phyloP scores from a whole-genome alignment of 2,888 invertebrate species.

The Celastrina argiolus region DNA sequence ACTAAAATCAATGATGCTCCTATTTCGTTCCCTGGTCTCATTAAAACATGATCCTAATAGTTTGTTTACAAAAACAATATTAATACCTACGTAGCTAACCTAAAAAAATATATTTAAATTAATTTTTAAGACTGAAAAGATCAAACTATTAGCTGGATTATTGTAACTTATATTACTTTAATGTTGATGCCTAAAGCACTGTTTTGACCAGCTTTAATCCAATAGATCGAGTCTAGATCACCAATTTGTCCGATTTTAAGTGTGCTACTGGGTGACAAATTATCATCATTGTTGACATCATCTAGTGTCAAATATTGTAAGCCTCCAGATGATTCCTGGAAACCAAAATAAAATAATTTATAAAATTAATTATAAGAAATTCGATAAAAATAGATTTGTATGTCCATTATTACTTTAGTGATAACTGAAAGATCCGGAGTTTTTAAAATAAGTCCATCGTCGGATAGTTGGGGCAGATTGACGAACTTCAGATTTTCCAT shows the following conservation, averaged over 20 bases:
- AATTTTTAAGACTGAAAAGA: too few relatives aligned
- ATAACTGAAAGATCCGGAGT: background rate
- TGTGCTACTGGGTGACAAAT: background rate
- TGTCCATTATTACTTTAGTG: background rate
- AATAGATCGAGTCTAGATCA: background rate
- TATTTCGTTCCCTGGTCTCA: background rate
- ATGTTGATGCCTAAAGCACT: background rate
- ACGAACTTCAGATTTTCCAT: background rate
- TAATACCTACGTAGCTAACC: conserved; percentile 6
- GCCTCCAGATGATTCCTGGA: background rate
- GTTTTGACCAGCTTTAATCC: background rate
- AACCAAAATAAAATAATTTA: background rate
- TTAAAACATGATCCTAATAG: background rate
- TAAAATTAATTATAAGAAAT: background rate
- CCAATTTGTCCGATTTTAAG: background rate
- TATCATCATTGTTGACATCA: background rate
- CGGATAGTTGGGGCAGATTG: background rate
- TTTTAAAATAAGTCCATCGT: background rate
- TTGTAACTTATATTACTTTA: conserved; percentile 1
- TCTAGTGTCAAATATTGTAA: background rate
- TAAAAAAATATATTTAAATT: background rate
- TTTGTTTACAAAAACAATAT: conserved; percentile 1
- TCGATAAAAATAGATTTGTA: background rate
- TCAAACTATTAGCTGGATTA: background rate
- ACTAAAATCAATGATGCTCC: conserved; percentile 7